Evolutionary conservation across 1,140 invertebrate genomes (phyloP).

Genomic region (Lepidurus packardi): DNA sequence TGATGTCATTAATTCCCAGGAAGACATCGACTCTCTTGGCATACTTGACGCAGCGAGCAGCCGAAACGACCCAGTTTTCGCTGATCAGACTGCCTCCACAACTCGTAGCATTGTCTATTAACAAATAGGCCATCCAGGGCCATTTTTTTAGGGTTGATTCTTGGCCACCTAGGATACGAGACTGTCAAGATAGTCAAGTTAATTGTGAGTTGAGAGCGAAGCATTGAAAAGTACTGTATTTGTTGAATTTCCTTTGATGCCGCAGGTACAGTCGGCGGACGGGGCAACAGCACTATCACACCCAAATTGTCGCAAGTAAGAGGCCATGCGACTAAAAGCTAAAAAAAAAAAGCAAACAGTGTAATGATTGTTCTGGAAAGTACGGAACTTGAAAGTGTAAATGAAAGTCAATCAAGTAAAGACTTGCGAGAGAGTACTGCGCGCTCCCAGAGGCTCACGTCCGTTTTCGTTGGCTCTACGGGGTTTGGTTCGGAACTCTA

Average conservation of each 20-base stretch:
- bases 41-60: conserved; percentile 43
- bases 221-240: not conserved
- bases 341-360: not conserved
- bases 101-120: not conserved
- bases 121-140: conserved; percentile 27
- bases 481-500: too few relatives aligned
- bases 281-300: not conserved
- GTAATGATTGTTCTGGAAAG: not conserved
- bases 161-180: conserved; percentile 25
- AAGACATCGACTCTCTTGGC: conserved; percentile 10
- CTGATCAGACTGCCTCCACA: conserved; percentile 48
- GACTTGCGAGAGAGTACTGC: not conserved
- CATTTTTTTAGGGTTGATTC: not conserved
- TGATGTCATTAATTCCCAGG: conserved; percentile 23
- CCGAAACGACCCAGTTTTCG: conserved; percentile 46
- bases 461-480: too few relatives aligned
- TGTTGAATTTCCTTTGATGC: not conserved
- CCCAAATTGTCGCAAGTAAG: not conserved
- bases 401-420: not conserved
- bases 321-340: not conserved
- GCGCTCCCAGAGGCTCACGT: too few relatives aligned
- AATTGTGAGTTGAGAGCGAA: not conserved
- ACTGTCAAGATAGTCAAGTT: conserved; percentile 5
- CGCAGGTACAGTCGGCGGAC: not conserved
- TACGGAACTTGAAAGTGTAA: not conserved